phyloP scores from a whole-genome alignment of 2,797 vertebrate genomes.

The Gorsachius magnificus region DNA sequence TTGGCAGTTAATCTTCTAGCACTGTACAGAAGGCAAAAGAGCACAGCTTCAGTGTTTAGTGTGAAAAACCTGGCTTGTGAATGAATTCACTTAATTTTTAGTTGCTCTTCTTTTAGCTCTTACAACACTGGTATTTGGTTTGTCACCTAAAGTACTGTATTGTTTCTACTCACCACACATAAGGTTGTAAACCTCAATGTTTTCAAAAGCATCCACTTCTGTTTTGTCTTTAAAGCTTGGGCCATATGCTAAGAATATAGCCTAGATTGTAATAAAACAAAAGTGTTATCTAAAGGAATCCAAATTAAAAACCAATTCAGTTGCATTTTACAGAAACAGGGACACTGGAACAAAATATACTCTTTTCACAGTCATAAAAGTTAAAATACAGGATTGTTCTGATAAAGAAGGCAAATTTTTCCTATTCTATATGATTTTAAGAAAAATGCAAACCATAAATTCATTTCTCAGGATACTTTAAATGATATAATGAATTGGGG shows the following conservation, averaged over 20 bases:
- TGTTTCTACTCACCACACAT: constrained; percentile 89
- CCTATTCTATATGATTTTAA: neutral
- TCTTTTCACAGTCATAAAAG: neutral
- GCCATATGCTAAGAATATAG: constrained; percentile 91
- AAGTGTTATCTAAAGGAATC: neutral
- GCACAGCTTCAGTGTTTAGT: neutral
- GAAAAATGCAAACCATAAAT: neutral
- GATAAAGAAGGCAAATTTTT: neutral
- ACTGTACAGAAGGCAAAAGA: neutral
- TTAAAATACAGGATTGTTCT: neutral
- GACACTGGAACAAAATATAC: neutral
- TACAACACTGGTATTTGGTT: neutral
- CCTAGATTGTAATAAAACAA: constrained; percentile 70
- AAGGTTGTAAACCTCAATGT: constrained; percentile 97
- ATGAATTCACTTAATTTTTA: neutral
- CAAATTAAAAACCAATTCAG: neutral
- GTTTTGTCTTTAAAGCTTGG: constrained; percentile 84
- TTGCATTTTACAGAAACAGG: neutral
- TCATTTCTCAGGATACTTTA: neutral
- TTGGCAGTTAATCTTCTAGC: neutral
- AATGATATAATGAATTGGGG: neutral
- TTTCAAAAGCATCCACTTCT: constrained; percentile 90
- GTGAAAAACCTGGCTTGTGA: neutral
- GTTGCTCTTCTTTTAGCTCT: neutral
- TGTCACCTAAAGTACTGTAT: neutral